These are phyloP conservation scores for Hemiscyllium ocellatum DNA, from an alignment of 2,113 vertebrate species.

Conservation along the genomic window DNA sequence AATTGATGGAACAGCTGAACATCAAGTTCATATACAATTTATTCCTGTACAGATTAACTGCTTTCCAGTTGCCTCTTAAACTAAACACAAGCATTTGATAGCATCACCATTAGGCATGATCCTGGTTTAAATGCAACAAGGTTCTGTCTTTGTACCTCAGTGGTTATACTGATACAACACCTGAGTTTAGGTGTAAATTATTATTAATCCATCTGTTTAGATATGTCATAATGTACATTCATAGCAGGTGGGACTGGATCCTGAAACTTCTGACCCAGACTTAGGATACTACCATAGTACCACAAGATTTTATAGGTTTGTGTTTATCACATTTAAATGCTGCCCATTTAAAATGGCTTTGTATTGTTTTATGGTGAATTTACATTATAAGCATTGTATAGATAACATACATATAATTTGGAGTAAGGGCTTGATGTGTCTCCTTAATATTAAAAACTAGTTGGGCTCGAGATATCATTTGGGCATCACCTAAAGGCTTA, in stretches of 20 bases:
- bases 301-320: neutral
- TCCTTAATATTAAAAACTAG: too few species aligned
- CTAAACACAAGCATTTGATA: neutral
- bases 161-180: neutral
- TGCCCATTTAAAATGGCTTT: neutral
- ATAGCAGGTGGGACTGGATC: too few species aligned
- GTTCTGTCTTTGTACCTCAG: neutral
- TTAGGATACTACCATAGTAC: neutral
- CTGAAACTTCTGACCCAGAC: too few species aligned
- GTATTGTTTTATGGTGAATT: neutral
- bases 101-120: neutral
- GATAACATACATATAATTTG: neutral
- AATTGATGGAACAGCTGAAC: neutral
- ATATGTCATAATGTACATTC: too few species aligned
- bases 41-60: neutral
- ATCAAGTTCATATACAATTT: neutral
- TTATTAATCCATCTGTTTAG: too few species aligned
- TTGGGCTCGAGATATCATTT: neutral
- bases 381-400: neutral
- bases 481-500: neutral
- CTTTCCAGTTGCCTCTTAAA: neutral
- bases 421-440: neutral
- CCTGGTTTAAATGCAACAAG: neutral
- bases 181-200: neutral
- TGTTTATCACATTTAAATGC: neutral